A percentile compares a stretch with the other conserved stretches of the same genome.
Evolutionary conservation across 2,113 vertebrate genomes (phyloP).

Genomic region (Grus americana): DNA sequence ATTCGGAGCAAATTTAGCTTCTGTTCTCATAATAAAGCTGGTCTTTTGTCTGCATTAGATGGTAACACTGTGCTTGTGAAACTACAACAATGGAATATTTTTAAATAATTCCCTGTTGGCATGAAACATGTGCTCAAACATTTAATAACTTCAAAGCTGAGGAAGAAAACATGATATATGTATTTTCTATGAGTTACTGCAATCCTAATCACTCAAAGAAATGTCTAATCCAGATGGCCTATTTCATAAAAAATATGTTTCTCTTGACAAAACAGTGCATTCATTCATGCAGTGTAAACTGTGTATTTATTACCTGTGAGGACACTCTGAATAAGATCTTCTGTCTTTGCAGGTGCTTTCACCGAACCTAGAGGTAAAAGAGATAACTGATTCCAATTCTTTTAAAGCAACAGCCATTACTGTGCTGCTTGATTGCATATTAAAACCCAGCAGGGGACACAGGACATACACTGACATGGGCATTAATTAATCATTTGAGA

Average conservation of each 20-base stretch:
- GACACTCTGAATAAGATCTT: slow-evolving; percentile 93
- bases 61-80: background rate
- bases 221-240: background rate
- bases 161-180: background rate
- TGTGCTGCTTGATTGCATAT: background rate
- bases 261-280: background rate
- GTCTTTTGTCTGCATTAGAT: background rate
- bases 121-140: background rate
- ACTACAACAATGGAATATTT: background rate
- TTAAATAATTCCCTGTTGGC: background rate
- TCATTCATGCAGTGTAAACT: background rate
- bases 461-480: background rate
- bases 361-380: slow-evolving; percentile 80
- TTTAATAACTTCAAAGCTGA: background rate
- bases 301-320: slow-evolving; percentile 86
- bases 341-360: slow-evolving; percentile 88
- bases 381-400: background rate
- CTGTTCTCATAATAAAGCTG: background rate
- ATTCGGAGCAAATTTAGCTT: background rate
- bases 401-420: background rate
- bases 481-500: background rate
- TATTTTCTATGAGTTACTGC: background rate
- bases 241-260: background rate
- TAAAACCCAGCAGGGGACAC: background rate
- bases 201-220: background rate